These are phyloP conservation scores for Oncorhynchus mykiss DNA, from an alignment of 2,113 vertebrate genomes.

Conservation along the genomic window DNA sequence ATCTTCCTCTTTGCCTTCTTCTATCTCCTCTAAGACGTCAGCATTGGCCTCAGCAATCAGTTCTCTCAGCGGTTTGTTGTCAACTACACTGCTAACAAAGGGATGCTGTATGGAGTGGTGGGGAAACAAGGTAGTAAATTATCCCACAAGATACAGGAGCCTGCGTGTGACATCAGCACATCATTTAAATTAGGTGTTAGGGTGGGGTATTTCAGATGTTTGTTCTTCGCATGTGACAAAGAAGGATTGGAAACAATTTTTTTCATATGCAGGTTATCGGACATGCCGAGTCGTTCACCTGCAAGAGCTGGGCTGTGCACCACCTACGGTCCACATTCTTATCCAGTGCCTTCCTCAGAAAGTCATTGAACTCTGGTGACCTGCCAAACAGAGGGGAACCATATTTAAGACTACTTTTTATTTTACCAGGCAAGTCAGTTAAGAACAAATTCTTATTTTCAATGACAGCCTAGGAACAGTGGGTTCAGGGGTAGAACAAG, in stretches of 20 bases:
- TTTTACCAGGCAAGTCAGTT: too few species aligned
- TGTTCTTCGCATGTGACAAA: too few species aligned
- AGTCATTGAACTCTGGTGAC: constrained; percentile 94
- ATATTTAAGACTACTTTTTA: too few species aligned
- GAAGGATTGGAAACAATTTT: too few species aligned
- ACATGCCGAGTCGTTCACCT: constrained; percentile 72
- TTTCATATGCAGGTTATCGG: too few species aligned
- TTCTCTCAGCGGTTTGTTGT: constrained; percentile 90
- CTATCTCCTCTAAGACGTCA: constrained; percentile 95
- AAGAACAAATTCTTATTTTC: too few species aligned
- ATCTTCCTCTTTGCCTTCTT: constrained; percentile 96
- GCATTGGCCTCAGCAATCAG: constrained; percentile 97
- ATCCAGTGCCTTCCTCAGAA: constrained; percentile 91
- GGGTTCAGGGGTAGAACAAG: too few species aligned
- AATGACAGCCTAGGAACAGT: too few species aligned
- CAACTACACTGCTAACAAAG: constrained; percentile 84
- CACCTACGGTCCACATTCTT: constrained; percentile 96
- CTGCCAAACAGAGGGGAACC: constrained; percentile 61
- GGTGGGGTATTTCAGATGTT: too few species aligned
- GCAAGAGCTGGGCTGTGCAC: constrained; percentile 83
- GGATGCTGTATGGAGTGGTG: constrained; percentile 79
- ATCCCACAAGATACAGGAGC: too few species aligned
- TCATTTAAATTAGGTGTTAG: too few species aligned
- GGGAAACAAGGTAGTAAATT: neutral
- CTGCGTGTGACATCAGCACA: too few species aligned